Percentiles rank a stretch among this genome's conserved stretches.
These are phyloP conservation scores for Nasonia oneida DNA, from an alignment of 2,888 invertebrate genomes.

Conservation along the genomic window DNA sequence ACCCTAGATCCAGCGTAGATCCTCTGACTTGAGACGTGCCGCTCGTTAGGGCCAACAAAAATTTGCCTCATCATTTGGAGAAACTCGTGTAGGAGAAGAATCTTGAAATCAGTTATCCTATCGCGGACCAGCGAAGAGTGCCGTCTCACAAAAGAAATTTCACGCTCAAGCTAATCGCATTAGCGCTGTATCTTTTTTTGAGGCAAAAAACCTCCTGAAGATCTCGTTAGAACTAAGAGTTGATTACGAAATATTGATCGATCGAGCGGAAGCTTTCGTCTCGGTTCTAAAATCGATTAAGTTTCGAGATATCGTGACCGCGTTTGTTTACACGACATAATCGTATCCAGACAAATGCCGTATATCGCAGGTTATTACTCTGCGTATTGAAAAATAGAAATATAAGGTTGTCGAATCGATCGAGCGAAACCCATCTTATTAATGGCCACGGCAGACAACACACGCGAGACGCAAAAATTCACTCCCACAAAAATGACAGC, in stretches of 20 bases:
- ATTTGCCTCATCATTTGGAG: constrained; percentile 49
- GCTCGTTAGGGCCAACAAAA: constrained; percentile 39
- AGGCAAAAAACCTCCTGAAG: background rate
- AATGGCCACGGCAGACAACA: constrained; percentile 28
- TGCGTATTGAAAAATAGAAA: constrained; percentile 26
- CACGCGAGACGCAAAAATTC: background rate
- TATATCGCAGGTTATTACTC: background rate
- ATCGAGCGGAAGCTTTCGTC: background rate
- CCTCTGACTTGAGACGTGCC: constrained; percentile 22
- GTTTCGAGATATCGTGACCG: background rate
- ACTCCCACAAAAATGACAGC: constrained; percentile 18
- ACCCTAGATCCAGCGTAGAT: constrained; percentile 48
- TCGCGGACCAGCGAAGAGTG: constrained; percentile 31
- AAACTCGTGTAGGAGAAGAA: constrained; percentile 60
- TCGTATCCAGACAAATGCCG: background rate
- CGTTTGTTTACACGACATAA: background rate
- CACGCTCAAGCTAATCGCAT: constrained; percentile 58
- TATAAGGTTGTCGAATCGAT: constrained; percentile 44
- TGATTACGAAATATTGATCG: constrained; percentile 7
- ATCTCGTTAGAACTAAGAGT: constrained; percentile 6
- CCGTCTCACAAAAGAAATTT: constrained; percentile 65
- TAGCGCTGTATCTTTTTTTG: background rate
- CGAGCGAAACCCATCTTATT: constrained; percentile 31
- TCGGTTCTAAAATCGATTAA: background rate
- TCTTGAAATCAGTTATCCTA: constrained; percentile 68